These are phyloP conservation scores for Camelus dromedarius DNA, from an alignment of 2,113 vertebrate species.

Conservation along the genomic window DNA sequence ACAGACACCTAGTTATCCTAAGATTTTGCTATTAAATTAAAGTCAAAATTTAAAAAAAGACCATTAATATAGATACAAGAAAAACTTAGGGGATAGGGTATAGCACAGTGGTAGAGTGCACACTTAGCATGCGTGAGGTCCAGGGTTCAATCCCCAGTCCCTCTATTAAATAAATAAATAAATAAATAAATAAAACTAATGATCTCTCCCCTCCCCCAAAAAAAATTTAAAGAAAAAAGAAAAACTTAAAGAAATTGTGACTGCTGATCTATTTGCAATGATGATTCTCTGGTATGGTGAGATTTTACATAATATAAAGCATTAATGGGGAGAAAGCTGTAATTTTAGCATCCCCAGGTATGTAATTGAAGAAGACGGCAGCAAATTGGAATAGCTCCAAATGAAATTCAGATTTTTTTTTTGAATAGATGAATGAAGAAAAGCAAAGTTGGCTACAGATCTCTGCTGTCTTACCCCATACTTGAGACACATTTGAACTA, in stretches of 20 bases:
- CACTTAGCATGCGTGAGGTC: too few relatives aligned
- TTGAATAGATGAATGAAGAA: slow-evolving; percentile 43
- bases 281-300: background rate
- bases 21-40: background rate
- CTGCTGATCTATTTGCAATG: background rate
- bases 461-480: background rate
- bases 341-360: background rate
- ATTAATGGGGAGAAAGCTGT: background rate
- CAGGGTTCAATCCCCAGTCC: too few relatives aligned
- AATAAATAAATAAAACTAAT: too few relatives aligned
- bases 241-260: background rate
- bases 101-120: too few relatives aligned
- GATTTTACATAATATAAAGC: slow-evolving; percentile 40
- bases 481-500: slow-evolving; percentile 60
- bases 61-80: background rate
- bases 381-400: background rate
- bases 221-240: background rate
- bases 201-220: too few relatives aligned
- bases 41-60: background rate
- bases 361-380: slow-evolving; percentile 34
- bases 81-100: too few relatives aligned
- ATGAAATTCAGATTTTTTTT: background rate
- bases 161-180: too few relatives aligned
- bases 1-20: background rate
- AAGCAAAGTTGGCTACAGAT: slow-evolving; percentile 54